These are phyloP conservation scores for Hyppa rectilinea DNA, from an alignment of 2,888 invertebrate genomes.

Conservation along the genomic window DNA sequence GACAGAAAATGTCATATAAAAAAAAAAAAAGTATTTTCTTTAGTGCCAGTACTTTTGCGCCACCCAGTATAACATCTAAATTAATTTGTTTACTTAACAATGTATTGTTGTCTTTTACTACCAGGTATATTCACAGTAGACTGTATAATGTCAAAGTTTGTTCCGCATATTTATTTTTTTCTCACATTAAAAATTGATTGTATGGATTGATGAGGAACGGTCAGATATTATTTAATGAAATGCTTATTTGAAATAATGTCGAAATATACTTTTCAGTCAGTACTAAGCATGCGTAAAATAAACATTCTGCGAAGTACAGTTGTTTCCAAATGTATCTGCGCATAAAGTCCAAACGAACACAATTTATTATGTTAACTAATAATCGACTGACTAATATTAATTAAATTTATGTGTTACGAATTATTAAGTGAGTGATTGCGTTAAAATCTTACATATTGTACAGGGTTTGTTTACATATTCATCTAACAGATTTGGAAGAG, in stretches of 20 bases:
- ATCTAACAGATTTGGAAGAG: too few relatives aligned
- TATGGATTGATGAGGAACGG: neutral
- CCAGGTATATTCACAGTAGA: neutral
- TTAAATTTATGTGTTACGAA: too few relatives aligned
- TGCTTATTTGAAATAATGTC: too few relatives aligned
- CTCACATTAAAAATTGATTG: neutral
- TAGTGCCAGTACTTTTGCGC: too few relatives aligned
- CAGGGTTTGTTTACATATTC: neutral
- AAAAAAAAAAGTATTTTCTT: too few relatives aligned
- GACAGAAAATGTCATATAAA: too few relatives aligned
- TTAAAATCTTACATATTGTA: neutral
- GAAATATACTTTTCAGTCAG: neutral
- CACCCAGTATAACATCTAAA: too few relatives aligned
- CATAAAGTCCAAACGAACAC: too few relatives aligned
- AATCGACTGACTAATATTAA: too few relatives aligned
- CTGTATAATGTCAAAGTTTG: neutral
- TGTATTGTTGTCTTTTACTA: neutral
- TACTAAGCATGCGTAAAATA: neutral
- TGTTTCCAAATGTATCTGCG: too few relatives aligned
- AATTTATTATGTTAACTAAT: too few relatives aligned
- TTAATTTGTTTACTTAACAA: too few relatives aligned
- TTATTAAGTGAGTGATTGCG: neutral
- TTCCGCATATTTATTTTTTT: neutral
- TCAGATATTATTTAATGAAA: neutral
- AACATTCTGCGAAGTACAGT: neutral